Evolutionary conservation across 1,140 invertebrate species (phyloP).

Genomic region (Neodiprion virginianus): DNA sequence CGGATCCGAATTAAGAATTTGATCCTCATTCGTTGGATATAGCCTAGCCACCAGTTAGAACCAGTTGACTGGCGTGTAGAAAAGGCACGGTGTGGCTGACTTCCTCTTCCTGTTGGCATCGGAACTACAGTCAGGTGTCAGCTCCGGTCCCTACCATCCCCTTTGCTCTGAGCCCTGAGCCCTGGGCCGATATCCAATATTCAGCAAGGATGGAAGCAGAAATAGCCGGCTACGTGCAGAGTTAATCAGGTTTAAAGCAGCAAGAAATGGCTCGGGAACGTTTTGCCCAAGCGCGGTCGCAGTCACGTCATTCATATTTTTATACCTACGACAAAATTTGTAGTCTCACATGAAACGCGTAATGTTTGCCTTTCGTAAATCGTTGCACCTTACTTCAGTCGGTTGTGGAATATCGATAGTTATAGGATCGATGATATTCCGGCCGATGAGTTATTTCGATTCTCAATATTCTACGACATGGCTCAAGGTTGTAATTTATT

Average conservation of each 20-base stretch:
- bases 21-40: conserved; percentile 25
- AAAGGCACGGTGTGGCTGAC: conserved; percentile 41
- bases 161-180: neutral
- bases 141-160: conserved; percentile 29
- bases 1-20: conserved; percentile 21
- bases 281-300: too few species aligned
- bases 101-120: conserved; percentile 52
- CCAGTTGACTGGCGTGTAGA: conserved; percentile 10
- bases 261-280: neutral
- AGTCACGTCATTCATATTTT: too few species aligned
- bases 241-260: neutral
- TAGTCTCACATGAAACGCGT: too few species aligned
- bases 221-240: neutral
- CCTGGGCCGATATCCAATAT: conserved; percentile 29
- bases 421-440: too few species aligned
- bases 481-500: too few species aligned
- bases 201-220: conserved; percentile 10
- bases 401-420: too few species aligned
- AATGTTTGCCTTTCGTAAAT: too few species aligned
- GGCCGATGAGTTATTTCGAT: too few species aligned
- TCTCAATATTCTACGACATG: too few species aligned
- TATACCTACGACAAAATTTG: too few species aligned
- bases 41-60: conserved; percentile 7
- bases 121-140: conserved; percentile 51
- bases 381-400: too few species aligned